Base-by-base conservation (phyloP, 2,888 invertebrate genomes). In the Tyria jacobaeae region DNA sequence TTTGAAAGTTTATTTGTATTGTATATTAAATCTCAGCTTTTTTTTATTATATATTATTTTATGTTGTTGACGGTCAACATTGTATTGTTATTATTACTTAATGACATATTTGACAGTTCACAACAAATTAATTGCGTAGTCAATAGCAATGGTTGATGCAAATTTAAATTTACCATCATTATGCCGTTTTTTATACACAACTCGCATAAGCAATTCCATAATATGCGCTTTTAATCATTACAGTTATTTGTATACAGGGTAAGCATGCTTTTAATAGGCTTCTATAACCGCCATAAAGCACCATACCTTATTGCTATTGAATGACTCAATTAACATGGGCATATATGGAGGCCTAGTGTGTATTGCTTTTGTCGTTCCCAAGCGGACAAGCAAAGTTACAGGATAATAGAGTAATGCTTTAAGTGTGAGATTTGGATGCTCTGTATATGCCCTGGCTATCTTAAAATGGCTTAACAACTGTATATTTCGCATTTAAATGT, bases 41-140 rank as follows among this genome's bases (percentile, higher is more conserved):
- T 58, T 56, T 25, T 47, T 49, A 24, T 49, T 47, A 57, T 44
- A 57, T 41, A n/a, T 14, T 25, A 57, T 39, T n/a, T n/a, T n/a
- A n/a, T 41, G 64, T 64, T 66, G 71, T 63, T 62, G 15, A 59
- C 65, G 70, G 77, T 76, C 77, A 67, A 73, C 48, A 64, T 71
- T 4, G n/a, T n/a, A n/a, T n/a, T n/a, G n/a, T n/a, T n/a, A 35
- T 54, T 0, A 44, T 39, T 54, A 7, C 44, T 35, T 58, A 52
- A 68, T 54, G 52, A 61, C 64, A 67, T 54, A 62, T 71, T 76
- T 66, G 66, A 67, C 71, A 74, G 73, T 70, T 49, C 54, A 55
- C 65, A 62, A 62, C 49, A 58, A 52, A 37, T 21, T 17, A 62
- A 74, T 74, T 62, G 62, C 65, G 65, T 76, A 65, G 44, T 58